phyloP scores from a whole-genome alignment of 2,888 invertebrate species.

The Strigamia maritima region DNA sequence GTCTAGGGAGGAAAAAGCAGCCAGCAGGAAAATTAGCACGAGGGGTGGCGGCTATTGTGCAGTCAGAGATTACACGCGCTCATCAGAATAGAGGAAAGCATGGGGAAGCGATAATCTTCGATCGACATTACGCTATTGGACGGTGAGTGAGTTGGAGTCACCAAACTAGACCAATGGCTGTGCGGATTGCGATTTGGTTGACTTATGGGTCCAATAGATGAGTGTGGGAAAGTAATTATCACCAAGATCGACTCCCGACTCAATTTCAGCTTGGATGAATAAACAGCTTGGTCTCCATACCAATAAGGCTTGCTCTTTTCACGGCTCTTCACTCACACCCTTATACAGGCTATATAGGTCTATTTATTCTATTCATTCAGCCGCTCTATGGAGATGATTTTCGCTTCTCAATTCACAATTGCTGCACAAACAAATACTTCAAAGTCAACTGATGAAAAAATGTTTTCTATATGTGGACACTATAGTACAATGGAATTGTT shows the following conservation, averaged over 20 bases:
- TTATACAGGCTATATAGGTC: too few relatives aligned
- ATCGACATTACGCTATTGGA: not conserved
- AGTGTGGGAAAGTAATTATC: slow-evolving; percentile 32
- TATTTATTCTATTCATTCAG: too few relatives aligned
- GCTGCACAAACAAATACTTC: not conserved
- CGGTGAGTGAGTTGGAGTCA: not conserved
- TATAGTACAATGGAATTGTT: too few relatives aligned
- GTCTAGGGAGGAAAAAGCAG: slow-evolving; percentile 1
- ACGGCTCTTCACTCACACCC: not conserved
- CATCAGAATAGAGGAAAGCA: not conserved
- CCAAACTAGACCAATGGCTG: not conserved
- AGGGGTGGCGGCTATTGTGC: slow-evolving; percentile 7
- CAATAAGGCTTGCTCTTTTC: not conserved
- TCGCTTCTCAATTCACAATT: not conserved
- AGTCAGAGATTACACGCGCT: slow-evolving; percentile 11
- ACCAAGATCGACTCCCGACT: not conserved
- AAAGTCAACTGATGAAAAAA: not conserved
- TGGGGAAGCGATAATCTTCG: not conserved
- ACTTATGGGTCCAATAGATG: not conserved
- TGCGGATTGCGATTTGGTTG: not conserved
- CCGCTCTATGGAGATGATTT: too few relatives aligned
- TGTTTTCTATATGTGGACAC: too few relatives aligned
- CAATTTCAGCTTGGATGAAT: slow-evolving; percentile 12
- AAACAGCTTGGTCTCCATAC: slow-evolving; percentile 11
- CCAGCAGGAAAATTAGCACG: slow-evolving; percentile 30